phyloP scores from a whole-genome alignment of 2,888 invertebrate genomes.

The Perdita meconis region DNA sequence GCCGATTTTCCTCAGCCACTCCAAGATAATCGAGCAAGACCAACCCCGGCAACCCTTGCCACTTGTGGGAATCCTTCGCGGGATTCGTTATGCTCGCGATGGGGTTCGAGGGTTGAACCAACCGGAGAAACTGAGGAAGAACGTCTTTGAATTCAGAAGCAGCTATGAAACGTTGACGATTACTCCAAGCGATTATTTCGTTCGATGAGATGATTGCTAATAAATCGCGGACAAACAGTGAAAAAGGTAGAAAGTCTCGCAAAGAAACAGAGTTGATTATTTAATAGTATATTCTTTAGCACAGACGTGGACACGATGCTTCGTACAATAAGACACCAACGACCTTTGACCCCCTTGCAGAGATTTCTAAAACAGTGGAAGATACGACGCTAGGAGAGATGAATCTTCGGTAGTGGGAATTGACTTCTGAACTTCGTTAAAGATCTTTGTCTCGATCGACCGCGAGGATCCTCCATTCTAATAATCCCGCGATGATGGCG shows the following conservation, averaged over 20 bases:
- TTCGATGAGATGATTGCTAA: neutral
- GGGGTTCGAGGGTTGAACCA: constrained; percentile 4
- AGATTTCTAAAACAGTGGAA: constrained; percentile 4
- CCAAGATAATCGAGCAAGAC: constrained; percentile 61
- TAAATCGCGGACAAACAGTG: constrained; percentile 21
- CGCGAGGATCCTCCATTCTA: constrained; percentile 4
- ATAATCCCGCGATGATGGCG: constrained; percentile 3
- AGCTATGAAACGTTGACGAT: no score
- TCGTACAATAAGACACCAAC: constrained; percentile 14
- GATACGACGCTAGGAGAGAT: neutral
- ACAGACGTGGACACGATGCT: constrained; percentile 1
- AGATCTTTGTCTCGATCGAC: constrained; percentile 8
- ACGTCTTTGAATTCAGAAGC: no score
- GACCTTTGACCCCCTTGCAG: constrained; percentile 16
- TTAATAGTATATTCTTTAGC: no score
- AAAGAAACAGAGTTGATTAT: constrained; percentile 10
- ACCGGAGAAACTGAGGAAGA: no score
- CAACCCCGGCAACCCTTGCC: constrained; percentile 65
- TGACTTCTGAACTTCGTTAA: constrained; percentile 23
- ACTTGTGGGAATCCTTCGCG: constrained; percentile 65
- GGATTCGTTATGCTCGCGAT: constrained; percentile 64
- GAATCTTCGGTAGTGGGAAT: neutral
- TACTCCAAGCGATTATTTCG: neutral
- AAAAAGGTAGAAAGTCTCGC: no score
- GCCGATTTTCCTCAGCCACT: constrained; percentile 67